A percentile compares a stretch with the other conserved stretches of the same genome.
phyloP scores from a whole-genome alignment of 2,888 invertebrate species.

The Lamellibrachia satsuma region DNA sequence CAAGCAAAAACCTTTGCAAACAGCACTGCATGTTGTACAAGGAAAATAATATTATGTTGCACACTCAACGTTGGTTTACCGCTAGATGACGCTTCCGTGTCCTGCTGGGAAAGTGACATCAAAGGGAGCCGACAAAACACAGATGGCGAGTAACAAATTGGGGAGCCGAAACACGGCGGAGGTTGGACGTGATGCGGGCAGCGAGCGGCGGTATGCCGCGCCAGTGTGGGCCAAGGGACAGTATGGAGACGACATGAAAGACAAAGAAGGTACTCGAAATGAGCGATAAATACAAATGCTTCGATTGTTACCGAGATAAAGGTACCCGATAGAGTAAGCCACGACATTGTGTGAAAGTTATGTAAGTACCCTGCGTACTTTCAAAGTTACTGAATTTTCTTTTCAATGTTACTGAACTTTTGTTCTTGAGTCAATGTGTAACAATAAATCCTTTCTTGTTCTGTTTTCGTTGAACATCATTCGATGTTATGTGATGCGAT shows the following conservation, averaged over 20 bases:
- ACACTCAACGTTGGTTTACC: neutral
- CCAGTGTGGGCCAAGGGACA: too few species aligned
- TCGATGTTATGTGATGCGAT: neutral
- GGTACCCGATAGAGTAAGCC: too few species aligned
- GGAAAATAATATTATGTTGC: neutral
- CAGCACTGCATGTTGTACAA: too few species aligned
- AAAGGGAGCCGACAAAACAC: constrained; percentile 51
- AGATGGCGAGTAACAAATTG: constrained; percentile 49
- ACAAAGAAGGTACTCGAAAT: neutral
- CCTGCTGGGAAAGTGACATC: constrained; percentile 60
- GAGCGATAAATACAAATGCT: constrained; percentile 25
- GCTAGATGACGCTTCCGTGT: constrained; percentile 56
- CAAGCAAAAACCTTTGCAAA: too few species aligned
- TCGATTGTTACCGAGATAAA: neutral
- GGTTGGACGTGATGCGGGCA: neutral
- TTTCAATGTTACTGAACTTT: neutral
- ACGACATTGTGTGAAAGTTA: too few species aligned
- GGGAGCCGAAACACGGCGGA: constrained; percentile 39
- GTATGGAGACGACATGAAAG: too few species aligned
- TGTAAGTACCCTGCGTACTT: too few species aligned
- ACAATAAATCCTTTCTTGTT: neutral
- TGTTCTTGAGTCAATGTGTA: too few species aligned
- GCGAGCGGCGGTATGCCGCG: too few species aligned
- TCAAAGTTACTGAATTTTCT: neutral
- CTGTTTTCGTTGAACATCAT: neutral